Evolutionary conservation across 2,888 invertebrate genomes (phyloP), one percentile per base, ranked within the genome.

Genomic region (Oasisia sp.): DNA sequence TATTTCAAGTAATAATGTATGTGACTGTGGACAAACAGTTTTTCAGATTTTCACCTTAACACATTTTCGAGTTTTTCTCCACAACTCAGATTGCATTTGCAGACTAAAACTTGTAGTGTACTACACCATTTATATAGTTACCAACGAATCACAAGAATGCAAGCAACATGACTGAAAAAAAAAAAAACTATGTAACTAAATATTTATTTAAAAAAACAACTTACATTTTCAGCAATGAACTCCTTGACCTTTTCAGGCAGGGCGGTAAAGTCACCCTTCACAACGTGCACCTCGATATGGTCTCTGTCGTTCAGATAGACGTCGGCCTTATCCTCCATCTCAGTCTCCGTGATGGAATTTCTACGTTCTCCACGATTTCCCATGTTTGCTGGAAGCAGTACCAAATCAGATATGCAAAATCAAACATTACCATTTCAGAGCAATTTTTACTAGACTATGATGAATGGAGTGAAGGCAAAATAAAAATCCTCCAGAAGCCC

Each of bases 221-320:
- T 94, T 94, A 96, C 96, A 95, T 96, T 96, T 94, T 96, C 95
- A 74, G 96, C 96, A 44, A 97, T 94, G 94, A 96, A 97, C 56
- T 95, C 94, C 94, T 96, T 96, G 11, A 96, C 96, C 93, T 95
- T 95, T 91, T 94, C 94, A 0, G 97, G 96, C 91, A 97, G 95
- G 89, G 95, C 93, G 92, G 95, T 94, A 94, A 96, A 96, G 94
- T 97, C 96, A 74, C 97, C 97, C 95, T 97, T 97, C 91, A 95
- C 95, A 19, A 97, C 95, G 92, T 96, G 95, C 9, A 91, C 91
- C 50, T 91, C 45, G 12, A 96, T 96, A 12, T 91, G 44, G 9
- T 90, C 91, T 4, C 91, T 92, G 0, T 92, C 91, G 12, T 89
- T 58, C 32, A 93, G 74, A 50, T 92, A 32, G 45, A 91, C 93